Evolutionary conservation across 2,888 invertebrate genomes (phyloP), one percentile per base, ranked within the genome.

Genomic region (Ectropis crepuscularia): DNA sequence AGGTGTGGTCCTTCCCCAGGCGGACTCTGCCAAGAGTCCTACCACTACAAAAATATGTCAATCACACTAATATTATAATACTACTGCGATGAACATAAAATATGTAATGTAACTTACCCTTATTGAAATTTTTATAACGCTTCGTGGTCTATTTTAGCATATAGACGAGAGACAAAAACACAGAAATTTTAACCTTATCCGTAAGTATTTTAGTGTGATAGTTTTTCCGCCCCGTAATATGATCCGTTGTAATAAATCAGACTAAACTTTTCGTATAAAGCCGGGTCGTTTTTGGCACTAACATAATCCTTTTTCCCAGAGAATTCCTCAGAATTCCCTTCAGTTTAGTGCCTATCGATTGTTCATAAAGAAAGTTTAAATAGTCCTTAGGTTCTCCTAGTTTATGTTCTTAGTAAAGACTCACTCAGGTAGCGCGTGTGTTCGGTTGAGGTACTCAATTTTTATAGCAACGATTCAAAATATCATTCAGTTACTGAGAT

Each of bases 281-380:
- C 37, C 8, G 50, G 50, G 28, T 28, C 51, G 45, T 54, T 42
- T 58, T 57, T 47, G 36, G 53, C 46, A 58, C 57, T 65, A 57
- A 49, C 53, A 60, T 60, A 61, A 54, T 61, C 61, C 43, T 49
- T 65, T 61, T 57, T 37, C 39, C 45, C 37, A 49, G 48, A 60
- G 55, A 47, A 47, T 60, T 64, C 47, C 55, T 47, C 47, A 5
- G 60, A 48, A 64, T 59, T 51, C 46, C 50, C 47, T 46, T 46
- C 50, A 55, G 47, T 51, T 55, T 55, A 59, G 54, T 58, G 28
- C 54, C 41, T 54, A 54, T 54, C 50, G 46, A 41, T 8, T 43
- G 49, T 50, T 62, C 63, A 51, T 55, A 64, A 64, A 64, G 60
- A 64, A 63, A 64, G 64, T 64, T 53, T 43, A 53, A 57, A 60